Evolutionary conservation across 2,113 vertebrate species (phyloP), one percentile per base, ranked within the genome.

Genomic region (Ursus arctos): DNA sequence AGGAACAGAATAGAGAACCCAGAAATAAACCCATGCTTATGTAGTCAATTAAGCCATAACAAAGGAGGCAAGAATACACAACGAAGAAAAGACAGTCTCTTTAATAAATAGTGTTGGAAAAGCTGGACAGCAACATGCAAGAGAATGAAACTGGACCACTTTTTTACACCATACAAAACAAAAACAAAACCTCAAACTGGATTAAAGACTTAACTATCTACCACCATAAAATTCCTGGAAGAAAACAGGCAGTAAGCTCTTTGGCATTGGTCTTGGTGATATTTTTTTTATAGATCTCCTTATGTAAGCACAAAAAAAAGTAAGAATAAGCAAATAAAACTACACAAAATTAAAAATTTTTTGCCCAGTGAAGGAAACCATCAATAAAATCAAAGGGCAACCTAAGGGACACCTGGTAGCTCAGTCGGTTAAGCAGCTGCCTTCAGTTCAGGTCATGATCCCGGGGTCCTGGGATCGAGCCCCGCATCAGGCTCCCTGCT

Each of bases 401-500:
- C 24, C 24, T 49, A 33, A 18, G 65, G 31, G 43, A 43, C 15
- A 69, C 33, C 31, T 1, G 15, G 31, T 67, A 31, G 65, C 65
- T 67, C 15, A 67, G 15, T 65, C 24, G 12, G 28, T 65, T 65
- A 13, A 28, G 31, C 6, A 31, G 14, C 63, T 65, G 33, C 31
- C 26, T 67, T 67, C 16, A 7, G 67, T 33, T 19, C 33, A 69
- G 67, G 18, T n/a, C 67, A 8, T 69, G 67, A 69, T n/a, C 67
- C 28, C 16, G 18, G 33, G 18, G 33, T n/a, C 16, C 33, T n/a
- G 33, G 67, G 67, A 69, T 69, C 33, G 8, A 69, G 18, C 8
- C 33, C 33, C 1, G 1, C 15, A 3, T 36, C 18, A 36, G 33
- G 8, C n/a, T 69, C 16, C 1, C 1, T 33, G 8, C 31, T 16